Evolutionary conservation across 2,888 invertebrate species (phyloP), one percentile per base, ranked within the genome.

Genomic region (Idaea aversata): DNA sequence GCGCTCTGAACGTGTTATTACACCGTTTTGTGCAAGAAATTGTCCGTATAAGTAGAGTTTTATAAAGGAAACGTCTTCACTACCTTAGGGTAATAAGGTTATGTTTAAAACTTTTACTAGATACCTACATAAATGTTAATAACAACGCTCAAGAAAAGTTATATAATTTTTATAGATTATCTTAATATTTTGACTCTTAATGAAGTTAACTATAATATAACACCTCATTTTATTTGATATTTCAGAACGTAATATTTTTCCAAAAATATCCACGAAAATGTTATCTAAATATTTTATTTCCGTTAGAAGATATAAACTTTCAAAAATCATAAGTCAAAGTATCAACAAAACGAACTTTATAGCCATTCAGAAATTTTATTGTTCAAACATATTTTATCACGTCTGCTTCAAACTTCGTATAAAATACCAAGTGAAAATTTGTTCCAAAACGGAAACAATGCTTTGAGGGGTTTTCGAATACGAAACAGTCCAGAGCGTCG

Each of bases 391-490:
- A 74, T 74, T 72, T 72, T 74, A 72, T 74, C 72, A 47, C 47
- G 69, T 71, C 71, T 67, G 66, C 64, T 67, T 67, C 64, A 68
- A 71, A 71, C 72, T 70, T 66, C 65, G 71, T 66, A 67, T 65
- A 63, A 65, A 69, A 65, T 69, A 63, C 70, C 73, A 72, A 71
- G 66, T 62, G 69, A 68, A 74, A 72, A 69, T 74, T 76, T 72
- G 75, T 64, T 76, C 68, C 63, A 73, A 77, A 77, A 74, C 70
- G 75, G 77, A 78, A 79, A 79, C 81, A 81, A 79, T 78, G 80
- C 81, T 76, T 75, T 76, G 75, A 73, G 75, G 72, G 72, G 70
- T 68, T 78, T 67, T 77, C 75, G 75, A 77, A 77, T 79, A 73
- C 78, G 75, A 81, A 78, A 77, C 77, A 59, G 25, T 25, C 25